Evolutionary conservation across 1,140 invertebrate genomes (phyloP).

Genomic region (Cepaea nemoralis): DNA sequence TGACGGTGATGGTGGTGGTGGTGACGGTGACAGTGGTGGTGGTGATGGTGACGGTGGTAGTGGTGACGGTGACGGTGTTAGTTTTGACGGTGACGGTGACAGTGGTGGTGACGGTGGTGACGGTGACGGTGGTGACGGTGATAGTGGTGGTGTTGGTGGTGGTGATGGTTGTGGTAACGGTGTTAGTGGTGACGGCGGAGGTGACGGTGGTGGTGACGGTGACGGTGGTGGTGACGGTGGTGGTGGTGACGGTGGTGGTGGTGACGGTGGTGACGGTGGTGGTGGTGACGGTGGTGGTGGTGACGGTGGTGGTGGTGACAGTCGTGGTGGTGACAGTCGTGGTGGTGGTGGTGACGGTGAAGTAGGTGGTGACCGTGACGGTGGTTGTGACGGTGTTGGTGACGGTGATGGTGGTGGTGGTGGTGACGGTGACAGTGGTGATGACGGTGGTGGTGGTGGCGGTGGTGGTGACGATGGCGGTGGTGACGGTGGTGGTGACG

Average conservation of each 20-base stretch:
- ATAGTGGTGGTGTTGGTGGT: constrained; percentile 2
- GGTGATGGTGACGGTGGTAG: constrained; percentile 34
- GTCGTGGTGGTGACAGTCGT: neutral
- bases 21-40: neutral
- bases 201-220: neutral
- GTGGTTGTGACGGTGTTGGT: neutral
- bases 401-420: neutral
- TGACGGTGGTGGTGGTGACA: neutral
- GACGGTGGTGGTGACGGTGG: neutral
- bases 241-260: neutral
- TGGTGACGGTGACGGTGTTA: constrained; percentile 33
- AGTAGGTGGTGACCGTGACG: neutral
- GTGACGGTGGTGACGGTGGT: neutral
- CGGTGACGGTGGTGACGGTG: neutral
- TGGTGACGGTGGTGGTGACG: neutral
- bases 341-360: constrained; percentile 5
- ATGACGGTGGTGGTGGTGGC: neutral
- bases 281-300: neutral
- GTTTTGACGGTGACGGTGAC: constrained; percentile 29
- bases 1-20: neutral
- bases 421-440: neutral
- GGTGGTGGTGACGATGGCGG: neutral
- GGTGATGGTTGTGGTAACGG: neutral
- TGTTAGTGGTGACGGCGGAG: neutral
- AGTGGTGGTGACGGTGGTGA: constrained; percentile 7